A percentile compares a stretch with the other conserved stretches of the same genome.
Evolutionary conservation across 1,140 invertebrate species (phyloP).

Genomic region (Meteorus sp.): DNA sequence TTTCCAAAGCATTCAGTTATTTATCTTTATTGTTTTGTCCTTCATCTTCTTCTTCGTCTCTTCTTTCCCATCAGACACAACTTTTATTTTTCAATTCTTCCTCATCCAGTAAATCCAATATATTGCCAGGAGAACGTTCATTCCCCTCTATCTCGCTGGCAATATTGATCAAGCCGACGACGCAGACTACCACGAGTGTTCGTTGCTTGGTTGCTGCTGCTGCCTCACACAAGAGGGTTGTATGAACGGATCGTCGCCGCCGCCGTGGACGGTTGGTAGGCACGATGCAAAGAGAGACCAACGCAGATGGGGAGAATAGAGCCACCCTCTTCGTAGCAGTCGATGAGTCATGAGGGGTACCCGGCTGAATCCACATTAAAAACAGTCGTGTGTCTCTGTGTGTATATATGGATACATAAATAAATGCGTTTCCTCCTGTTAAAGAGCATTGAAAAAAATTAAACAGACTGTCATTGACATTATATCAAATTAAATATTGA

Average conservation of each 20-base stretch:
- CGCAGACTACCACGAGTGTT: constrained; percentile 17
- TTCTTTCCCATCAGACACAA: not conserved
- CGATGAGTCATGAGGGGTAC: constrained; percentile 16
- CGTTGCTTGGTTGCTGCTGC: constrained; percentile 20
- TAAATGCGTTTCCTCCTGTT: not conserved
- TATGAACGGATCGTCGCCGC: no score
- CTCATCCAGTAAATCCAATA: constrained; percentile 26
- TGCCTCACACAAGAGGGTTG: constrained; percentile 21
- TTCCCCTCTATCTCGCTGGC: no score
- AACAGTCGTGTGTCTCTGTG: no score
- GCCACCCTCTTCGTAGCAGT: constrained; percentile 21
- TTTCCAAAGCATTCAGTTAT: not conserved
- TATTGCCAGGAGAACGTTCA: no score
- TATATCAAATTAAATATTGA: no score
- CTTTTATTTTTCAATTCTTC: constrained; percentile 5
- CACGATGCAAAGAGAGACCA: constrained; percentile 15
- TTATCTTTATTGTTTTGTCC: not conserved
- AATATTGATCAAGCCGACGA: constrained; percentile 42
- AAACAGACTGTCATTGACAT: constrained; percentile 8
- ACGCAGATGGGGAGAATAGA: constrained; percentile 17
- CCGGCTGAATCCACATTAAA: constrained; percentile 1
- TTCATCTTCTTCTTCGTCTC: constrained; percentile 15
- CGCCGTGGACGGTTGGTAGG: constrained; percentile 17
- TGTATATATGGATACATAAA: no score
- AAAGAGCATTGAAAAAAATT: not conserved